phyloP scores from a whole-genome alignment of 2,797 vertebrate species.

The Furcifer pardalis region DNA sequence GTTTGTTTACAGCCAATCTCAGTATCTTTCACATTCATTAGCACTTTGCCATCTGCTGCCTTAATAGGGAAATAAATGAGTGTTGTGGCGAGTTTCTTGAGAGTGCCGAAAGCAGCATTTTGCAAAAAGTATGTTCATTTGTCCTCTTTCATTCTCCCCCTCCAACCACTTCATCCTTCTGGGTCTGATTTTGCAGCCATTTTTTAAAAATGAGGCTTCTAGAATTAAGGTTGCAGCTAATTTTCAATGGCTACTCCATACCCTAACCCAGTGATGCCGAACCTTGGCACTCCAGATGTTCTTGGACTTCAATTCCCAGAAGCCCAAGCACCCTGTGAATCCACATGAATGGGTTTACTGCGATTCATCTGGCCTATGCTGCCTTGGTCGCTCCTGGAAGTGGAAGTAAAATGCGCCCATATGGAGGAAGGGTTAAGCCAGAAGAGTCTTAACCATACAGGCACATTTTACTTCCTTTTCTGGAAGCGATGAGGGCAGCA shows the following conservation, averaged over 20 bases:
- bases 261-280: too few relatives aligned
- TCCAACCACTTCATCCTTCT: not conserved
- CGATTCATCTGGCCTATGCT: too few relatives aligned
- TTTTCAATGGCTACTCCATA: not conserved
- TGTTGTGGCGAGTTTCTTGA: slow-evolving; percentile 53
- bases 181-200: not conserved
- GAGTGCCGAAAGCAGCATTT: slow-evolving; percentile 56
- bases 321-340: too few relatives aligned
- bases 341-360: too few relatives aligned
- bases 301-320: too few relatives aligned
- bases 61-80: slow-evolving; percentile 67
- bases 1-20: slow-evolving; percentile 56
- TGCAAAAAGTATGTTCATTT: slow-evolving; percentile 59
- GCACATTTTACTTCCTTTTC: too few relatives aligned
- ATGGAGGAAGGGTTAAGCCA: too few relatives aligned
- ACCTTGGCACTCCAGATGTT: too few relatives aligned
- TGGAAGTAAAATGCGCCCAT: too few relatives aligned
- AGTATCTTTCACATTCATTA: slow-evolving; percentile 68
- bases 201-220: not conserved
- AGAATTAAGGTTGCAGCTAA: not conserved
- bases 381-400: too few relatives aligned
- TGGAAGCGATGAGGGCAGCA: too few relatives aligned
- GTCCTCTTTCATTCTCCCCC: slow-evolving; percentile 29
- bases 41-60: slow-evolving; percentile 74
- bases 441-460: too few relatives aligned